These are phyloP conservation scores for Antitype chi DNA, from an alignment of 2,888 invertebrate genomes.

Conservation along the genomic window DNA sequence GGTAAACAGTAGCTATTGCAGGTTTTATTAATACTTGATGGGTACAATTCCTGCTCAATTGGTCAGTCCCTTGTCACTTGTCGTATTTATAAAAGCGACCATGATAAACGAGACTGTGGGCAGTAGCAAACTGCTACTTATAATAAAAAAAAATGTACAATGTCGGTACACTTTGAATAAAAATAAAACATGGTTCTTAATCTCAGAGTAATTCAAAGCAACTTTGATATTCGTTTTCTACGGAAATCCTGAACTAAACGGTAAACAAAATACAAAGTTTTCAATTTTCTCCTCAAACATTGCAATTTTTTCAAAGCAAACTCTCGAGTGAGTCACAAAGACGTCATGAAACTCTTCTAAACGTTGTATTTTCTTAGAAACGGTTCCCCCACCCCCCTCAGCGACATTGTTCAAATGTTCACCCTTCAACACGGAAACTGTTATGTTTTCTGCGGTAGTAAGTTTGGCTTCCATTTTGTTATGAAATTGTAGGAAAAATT, in stretches of 20 bases:
- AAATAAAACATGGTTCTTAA: neutral
- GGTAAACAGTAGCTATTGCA: neutral
- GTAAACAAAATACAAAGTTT: slow-evolving; percentile 12
- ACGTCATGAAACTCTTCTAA: slow-evolving; percentile 46
- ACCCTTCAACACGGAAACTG: slow-evolving; percentile 12
- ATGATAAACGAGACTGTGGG: neutral
- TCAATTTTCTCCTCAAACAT: slow-evolving; percentile 21
- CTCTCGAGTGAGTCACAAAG: slow-evolving; percentile 15
- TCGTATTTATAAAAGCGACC: neutral
- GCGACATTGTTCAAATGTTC: slow-evolving; percentile 33
- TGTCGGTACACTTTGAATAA: neutral
- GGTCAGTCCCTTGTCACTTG: neutral
- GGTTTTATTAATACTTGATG: neutral
- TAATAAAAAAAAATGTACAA: neutral
- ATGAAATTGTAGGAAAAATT: neutral
- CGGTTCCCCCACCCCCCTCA: neutral
- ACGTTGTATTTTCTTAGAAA: slow-evolving; percentile 36
- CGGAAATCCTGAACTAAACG: neutral
- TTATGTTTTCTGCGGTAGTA: slow-evolving; percentile 13
- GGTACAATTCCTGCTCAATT: neutral
- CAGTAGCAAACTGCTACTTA: neutral
- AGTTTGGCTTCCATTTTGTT: slow-evolving; percentile 16
- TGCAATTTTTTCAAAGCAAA: slow-evolving; percentile 11
- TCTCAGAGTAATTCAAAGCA: neutral
- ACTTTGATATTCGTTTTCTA: slow-evolving; percentile 4